Evolutionary conservation across 2,797 vertebrate species (phyloP).

Genomic region (Neosalanx taihuensis): DNA sequence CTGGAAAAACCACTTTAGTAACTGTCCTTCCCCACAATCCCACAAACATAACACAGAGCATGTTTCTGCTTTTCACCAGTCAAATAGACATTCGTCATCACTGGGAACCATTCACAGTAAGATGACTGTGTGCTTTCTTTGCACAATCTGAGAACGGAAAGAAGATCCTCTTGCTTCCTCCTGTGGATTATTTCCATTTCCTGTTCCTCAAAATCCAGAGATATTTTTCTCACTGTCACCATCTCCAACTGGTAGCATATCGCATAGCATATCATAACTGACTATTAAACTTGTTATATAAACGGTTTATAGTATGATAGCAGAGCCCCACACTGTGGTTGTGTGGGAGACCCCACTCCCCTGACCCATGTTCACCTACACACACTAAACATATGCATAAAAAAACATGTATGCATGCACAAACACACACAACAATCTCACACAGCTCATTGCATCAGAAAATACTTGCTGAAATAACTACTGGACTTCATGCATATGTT

Average conservation of each 20-base stretch:
- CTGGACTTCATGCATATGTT: no score
- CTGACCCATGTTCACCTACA: neutral
- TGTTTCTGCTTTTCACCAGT: neutral
- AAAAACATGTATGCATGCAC: neutral
- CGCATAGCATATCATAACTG: no score
- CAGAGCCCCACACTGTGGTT: no score
- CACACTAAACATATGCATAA: neutral
- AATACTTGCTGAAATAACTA: no score
- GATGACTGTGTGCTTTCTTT: neutral
- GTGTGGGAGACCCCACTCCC: no score
- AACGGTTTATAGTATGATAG: neutral
- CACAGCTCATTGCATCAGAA: neutral
- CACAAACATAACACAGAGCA: no score
- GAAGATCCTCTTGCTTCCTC: neutral
- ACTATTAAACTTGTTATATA: no score
- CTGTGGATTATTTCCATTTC: neutral
- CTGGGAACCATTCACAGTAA: neutral
- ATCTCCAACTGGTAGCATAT: neutral
- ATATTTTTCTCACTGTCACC: neutral
- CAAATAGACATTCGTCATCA: neutral
- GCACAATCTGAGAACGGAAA: neutral
- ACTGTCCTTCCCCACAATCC: no score
- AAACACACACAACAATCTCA: neutral
- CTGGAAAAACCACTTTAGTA: no score
- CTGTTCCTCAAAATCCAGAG: neutral